Conservation (phyloP, 2,888 invertebrate species). For the Scaptomyza parva region DNA sequence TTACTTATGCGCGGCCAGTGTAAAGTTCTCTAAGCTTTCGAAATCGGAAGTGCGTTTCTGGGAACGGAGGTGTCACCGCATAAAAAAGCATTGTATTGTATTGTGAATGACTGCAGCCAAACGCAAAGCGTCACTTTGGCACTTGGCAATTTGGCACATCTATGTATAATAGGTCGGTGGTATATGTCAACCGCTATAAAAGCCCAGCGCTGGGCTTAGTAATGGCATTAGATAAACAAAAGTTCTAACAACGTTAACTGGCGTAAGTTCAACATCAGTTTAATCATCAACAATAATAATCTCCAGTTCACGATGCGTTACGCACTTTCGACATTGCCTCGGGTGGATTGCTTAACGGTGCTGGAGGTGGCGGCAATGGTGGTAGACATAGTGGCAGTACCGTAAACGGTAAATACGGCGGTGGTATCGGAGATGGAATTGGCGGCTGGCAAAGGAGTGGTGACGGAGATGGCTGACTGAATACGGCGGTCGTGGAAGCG, state of each 20-base stretch:
- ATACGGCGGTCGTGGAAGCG: slow-evolving; percentile 31
- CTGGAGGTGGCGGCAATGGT: slow-evolving; percentile 52
- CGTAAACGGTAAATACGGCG: slow-evolving; percentile 22
- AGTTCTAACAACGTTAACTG: slow-evolving; percentile 42
- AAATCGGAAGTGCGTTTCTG: slow-evolving; percentile 53
- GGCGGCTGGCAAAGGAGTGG: slow-evolving; percentile 27
- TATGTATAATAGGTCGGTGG: too few relatives aligned
- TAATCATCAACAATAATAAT: slow-evolving; percentile 17
- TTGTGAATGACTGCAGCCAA: too few relatives aligned
- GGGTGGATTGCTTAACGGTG: slow-evolving; percentile 63
- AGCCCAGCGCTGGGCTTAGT: slow-evolving; percentile 42
- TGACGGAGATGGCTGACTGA: slow-evolving; percentile 32
- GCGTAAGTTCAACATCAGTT: slow-evolving; percentile 11
- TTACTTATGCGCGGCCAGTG: slow-evolving; percentile 66
- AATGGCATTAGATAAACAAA: slow-evolving; percentile 69
- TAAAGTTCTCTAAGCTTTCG: slow-evolving; percentile 69
- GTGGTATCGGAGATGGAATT: slow-evolving; percentile 41
- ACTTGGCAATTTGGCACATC: too few relatives aligned
- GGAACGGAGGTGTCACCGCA: slow-evolving; percentile 18
- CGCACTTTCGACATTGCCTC: slow-evolving; percentile 61
- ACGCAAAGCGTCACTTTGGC: too few relatives aligned
- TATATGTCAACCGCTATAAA: slow-evolving; percentile 64
- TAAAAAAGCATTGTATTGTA: slow-evolving; percentile 9
- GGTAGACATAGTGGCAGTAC: slow-evolving; percentile 36
- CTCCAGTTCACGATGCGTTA: slow-evolving; percentile 63